A percentile compares a stretch with the other conserved stretches of the same genome.
phyloP scores from a whole-genome alignment of 2,888 invertebrate species.

The Pheosia tremula region DNA sequence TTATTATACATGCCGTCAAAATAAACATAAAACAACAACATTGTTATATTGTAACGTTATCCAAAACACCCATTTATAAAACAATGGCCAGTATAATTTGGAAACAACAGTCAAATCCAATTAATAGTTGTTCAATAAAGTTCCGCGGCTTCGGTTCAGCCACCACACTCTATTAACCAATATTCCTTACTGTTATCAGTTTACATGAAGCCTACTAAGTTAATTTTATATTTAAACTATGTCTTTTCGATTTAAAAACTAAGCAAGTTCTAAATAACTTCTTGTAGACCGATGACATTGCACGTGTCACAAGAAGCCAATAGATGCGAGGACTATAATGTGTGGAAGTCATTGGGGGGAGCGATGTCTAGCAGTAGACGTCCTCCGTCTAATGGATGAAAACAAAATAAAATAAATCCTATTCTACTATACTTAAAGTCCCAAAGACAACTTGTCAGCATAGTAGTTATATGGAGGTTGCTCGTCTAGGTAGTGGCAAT shows the following conservation, averaged over 20 bases:
- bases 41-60: not conserved
- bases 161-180: slow-evolving; percentile 11
- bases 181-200: slow-evolving; percentile 24
- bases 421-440: no score
- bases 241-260: not conserved
- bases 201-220: slow-evolving; percentile 27
- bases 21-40: not conserved
- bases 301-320: no score
- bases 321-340: no score
- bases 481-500: no score
- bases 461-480: no score
- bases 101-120: slow-evolving; percentile 22
- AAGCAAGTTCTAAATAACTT: not conserved
- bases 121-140: slow-evolving; percentile 16
- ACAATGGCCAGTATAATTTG: slow-evolving; percentile 7
- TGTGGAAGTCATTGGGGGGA: no score
- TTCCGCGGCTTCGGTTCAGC: slow-evolving; percentile 27
- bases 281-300: no score
- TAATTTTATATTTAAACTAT: not conserved
- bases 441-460: no score
- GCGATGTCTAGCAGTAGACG: no score
- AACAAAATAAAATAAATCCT: no score
- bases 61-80: slow-evolving; percentile 1
- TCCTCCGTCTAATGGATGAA: no score
- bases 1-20: no score